Evolutionary conservation across 64 coral and sea anemone genomes (phyloP).

Genomic region (Porites australiensis): DNA sequence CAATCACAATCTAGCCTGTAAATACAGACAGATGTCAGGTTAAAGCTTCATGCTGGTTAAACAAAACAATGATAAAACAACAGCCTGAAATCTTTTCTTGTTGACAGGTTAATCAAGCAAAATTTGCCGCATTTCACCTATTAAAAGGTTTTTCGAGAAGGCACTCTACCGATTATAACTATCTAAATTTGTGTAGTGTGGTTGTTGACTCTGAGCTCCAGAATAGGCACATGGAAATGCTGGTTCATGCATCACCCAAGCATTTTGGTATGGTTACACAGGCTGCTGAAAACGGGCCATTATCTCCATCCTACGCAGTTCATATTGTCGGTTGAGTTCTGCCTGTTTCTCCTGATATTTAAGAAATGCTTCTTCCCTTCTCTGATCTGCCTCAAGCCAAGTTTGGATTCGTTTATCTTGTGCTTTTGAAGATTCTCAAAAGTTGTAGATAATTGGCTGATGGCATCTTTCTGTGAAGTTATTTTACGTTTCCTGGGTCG

Average conservation of each 20-base stretch:
- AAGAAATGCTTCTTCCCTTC: slow-evolving; percentile 69
- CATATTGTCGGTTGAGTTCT: slow-evolving; percentile 70
- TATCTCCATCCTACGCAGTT: slow-evolving; percentile 68
- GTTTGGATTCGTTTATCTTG: slow-evolving; percentile 74
- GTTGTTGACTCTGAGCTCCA: slow-evolving; percentile 31
- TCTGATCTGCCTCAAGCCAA: slow-evolving; percentile 55
- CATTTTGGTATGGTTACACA: slow-evolving; percentile 57
- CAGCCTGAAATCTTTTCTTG: neutral
- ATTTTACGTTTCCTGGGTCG: slow-evolving; percentile 69
- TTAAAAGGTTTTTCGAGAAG: slow-evolving; percentile 9
- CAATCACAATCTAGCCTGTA: neutral
- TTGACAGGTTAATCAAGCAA: neutral
- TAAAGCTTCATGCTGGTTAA: neutral
- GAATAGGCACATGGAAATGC: slow-evolving; percentile 43
- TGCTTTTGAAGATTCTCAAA: slow-evolving; percentile 74
- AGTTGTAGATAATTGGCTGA: slow-evolving; percentile 60
- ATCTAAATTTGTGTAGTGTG: slow-evolving; percentile 82
- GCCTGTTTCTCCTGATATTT: slow-evolving; percentile 81
- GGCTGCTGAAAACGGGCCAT: slow-evolving; percentile 61
- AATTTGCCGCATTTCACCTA: neutral
- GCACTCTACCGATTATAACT: slow-evolving; percentile 51
- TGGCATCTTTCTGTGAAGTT: slow-evolving; percentile 62
- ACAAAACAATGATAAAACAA: neutral
- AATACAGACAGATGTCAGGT: slow-evolving; percentile 6
- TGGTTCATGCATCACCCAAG: slow-evolving; percentile 53